phyloP scores from a whole-genome alignment of 2,113 vertebrate genomes.

The Gymnobelideus leadbeateri region DNA sequence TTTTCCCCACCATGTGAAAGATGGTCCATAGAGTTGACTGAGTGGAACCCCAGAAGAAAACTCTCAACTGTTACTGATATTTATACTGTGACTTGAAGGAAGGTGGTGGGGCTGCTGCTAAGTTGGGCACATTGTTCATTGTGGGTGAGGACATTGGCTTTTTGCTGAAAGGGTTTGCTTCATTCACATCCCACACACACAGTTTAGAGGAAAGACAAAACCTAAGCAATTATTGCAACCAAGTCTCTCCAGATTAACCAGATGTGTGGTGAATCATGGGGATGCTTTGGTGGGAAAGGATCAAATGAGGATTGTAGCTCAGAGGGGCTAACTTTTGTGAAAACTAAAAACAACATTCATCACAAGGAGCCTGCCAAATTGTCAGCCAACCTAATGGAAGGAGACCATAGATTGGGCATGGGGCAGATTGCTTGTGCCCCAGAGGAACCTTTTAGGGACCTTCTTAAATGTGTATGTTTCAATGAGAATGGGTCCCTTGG shows the following conservation, averaged over 20 bases:
- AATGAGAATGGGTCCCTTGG: neutral
- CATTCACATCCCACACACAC: neutral
- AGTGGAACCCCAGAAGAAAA: neutral
- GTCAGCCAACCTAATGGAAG: neutral
- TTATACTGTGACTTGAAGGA: neutral
- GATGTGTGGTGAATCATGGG: neutral
- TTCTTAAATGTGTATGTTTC: neutral
- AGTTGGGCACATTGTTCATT: neutral
- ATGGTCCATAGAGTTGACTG: neutral
- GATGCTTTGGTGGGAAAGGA: neutral
- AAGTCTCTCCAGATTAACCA: neutral
- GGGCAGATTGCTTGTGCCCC: neutral
- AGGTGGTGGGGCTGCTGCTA: neutral
- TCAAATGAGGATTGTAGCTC: neutral
- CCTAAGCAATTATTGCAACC: neutral
- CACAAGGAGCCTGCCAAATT: neutral
- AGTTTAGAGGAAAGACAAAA: neutral
- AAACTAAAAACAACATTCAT: neutral
- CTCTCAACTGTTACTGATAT: neutral
- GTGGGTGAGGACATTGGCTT: neutral
- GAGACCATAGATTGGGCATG: neutral
- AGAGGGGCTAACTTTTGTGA: neutral
- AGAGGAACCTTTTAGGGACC: neutral
- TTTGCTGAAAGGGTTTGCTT: neutral
- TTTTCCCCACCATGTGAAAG: neutral